Base-by-base conservation (phyloP, 2,888 invertebrate species). In the Spisula subtruncata region DNA sequence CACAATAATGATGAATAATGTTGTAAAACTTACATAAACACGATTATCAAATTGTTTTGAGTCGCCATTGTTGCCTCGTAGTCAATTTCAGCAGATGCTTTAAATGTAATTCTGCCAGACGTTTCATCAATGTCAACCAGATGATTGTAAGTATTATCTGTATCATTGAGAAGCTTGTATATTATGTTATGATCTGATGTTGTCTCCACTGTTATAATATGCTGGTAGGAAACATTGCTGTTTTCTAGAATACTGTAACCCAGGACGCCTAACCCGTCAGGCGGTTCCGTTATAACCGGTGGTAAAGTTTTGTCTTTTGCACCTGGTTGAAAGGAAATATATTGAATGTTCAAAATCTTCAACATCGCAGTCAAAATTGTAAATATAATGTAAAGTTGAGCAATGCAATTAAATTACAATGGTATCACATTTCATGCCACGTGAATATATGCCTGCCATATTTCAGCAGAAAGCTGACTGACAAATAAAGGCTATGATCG, bases 91-190 rank as follows among this genome's bases (percentile, higher is more conserved):
- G 60, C 60, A 25, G 60, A n/a, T 12, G n/a, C 60, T 66, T 66
- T 66, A n/a, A 66, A 66, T 25, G 60, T 66, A 66, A 66, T 66
- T 66, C 60, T 66, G 25, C 60, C 60, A 66, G 25, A 66, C 12
- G n/a, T 25, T n/a, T 66, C 60, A 66, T 25, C 60, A 25, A 66
- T 66, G 60, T 66, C 60, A 25, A 66, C 60, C 60, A 66, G 60
- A 6, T 66, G 25, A 66, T 66, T 66, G 25, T 66, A 8, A 6
- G 25, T 66, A 10, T 0, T 66, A 0, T 12, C 60, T 25, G 60
- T n/a, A 25, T 66, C 60, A 25, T 25, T 25, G 8, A 25, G 60
- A 66, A 66, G 60, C 25, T 25, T n/a, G 25, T 66, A 66, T 4
- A 66, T 25, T 25, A 66, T 66, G 0, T 66, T 0, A 66, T 25